These are phyloP conservation scores for Halictus quadricinctus DNA, from an alignment of 2,888 invertebrate genomes.

Conservation along the genomic window DNA sequence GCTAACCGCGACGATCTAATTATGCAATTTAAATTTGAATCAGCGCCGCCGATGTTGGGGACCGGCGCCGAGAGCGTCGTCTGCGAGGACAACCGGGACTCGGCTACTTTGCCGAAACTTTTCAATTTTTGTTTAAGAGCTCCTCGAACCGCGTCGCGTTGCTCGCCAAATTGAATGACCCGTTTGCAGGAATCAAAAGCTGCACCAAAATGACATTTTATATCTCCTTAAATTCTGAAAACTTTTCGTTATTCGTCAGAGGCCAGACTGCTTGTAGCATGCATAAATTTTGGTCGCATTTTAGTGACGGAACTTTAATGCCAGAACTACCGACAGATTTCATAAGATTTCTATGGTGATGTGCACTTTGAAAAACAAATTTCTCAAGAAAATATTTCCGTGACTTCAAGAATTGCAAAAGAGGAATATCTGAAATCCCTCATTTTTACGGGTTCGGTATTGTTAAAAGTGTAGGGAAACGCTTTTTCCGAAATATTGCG, in stretches of 20 bases:
- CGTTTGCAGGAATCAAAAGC: neutral
- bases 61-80: neutral
- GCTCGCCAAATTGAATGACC: neutral
- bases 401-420: neutral
- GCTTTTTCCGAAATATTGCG: no score
- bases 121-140: constrained; percentile 15
- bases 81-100: neutral
- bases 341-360: neutral
- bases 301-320: neutral
- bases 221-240: neutral
- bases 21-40: constrained; percentile 74
- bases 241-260: neutral
- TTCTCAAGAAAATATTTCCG: neutral
- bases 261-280: neutral
- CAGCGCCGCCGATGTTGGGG: constrained; percentile 36
- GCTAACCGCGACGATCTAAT: constrained; percentile 69
- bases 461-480: no score
- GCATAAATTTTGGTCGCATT: neutral
- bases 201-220: neutral
- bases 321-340: neutral
- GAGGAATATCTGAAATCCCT: no score
- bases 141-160: neutral
- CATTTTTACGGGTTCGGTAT: no score
- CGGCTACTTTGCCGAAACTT: constrained; percentile 1
- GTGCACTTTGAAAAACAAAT: neutral